phyloP scores from a whole-genome alignment of 1,140 invertebrate species.

The Trigoniulus corallinus region DNA sequence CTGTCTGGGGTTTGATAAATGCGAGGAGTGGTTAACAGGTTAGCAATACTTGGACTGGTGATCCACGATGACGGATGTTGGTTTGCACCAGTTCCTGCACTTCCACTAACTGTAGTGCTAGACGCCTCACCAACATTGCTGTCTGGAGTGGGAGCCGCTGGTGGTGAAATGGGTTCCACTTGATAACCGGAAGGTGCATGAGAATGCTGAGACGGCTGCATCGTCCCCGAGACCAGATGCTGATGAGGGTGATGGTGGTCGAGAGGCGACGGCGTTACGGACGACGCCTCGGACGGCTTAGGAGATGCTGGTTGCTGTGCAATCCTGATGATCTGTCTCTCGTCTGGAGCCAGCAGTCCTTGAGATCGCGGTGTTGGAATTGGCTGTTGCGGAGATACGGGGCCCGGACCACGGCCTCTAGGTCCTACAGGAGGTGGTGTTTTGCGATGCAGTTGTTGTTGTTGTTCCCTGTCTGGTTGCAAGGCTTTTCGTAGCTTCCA shows the following conservation, averaged over 20 bases:
- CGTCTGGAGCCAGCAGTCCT: constrained; percentile 29
- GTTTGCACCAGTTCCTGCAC: background rate
- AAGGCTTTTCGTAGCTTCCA: constrained; percentile 33
- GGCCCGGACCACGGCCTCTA: background rate
- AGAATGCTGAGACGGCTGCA: constrained; percentile 19
- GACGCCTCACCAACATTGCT: constrained; percentile 3
- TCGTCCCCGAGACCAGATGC: too few species aligned
- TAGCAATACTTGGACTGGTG: background rate
- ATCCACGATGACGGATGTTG: background rate
- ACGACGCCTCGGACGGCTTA: constrained; percentile 9
- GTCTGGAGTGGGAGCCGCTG: constrained; percentile 19
- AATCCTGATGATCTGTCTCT: constrained; percentile 55
- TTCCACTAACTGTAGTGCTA: too few species aligned
- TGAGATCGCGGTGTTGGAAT: constrained; percentile 1
- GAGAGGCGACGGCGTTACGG: constrained; percentile 21
- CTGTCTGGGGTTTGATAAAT: constrained; percentile 20
- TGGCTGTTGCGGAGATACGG: constrained; percentile 8
- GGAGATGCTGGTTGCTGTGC: constrained; percentile 22
- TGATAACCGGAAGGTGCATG: constrained; percentile 22
- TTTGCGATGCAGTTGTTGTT: constrained; percentile 9
- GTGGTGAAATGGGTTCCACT: constrained; percentile 35
- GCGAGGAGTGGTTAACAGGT: background rate
- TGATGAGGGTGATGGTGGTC: constrained; percentile 26
- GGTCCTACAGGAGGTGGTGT: constrained; percentile 6
- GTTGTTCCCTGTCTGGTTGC: constrained; percentile 22